Base-by-base conservation (phyloP, 2,797 vertebrate genomes). In the Leptoclinus maculatus region DNA sequence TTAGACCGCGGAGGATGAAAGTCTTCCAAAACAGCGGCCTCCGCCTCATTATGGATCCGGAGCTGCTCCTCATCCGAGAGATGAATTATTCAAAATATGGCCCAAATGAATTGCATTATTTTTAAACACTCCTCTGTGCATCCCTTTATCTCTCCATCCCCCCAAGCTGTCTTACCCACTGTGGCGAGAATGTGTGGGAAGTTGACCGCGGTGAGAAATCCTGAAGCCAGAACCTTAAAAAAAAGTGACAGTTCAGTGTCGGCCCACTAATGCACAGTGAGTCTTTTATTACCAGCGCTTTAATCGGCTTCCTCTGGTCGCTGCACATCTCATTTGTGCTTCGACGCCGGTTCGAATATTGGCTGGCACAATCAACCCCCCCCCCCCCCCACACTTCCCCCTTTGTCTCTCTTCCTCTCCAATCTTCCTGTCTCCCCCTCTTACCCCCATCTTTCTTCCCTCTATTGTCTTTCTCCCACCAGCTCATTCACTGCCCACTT, bases 51-150 rank as follows among this genome's bases (percentile, higher is more conserved):
- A 92, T 59, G 76, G 85, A 85, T 78, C 88, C 83, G 60, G 74
- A 87, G 75, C 78, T 71, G 64, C 80, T 78, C 84, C 67, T 89
- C 77, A 83, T 87, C 65, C 83, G 45, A 21, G 69, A 75, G 77
- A 89, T 93, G 82, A 91, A 93, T 93, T 86, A 93, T 93, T 94
- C 84, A 92, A 71, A 91, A 86, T 84, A 72, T 69, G 78, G 74
- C 74, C 82, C 80, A 87, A 88, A 91, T 91, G 88, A 92, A 93
- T 91, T 72, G 84, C 90, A 81, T 87, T 90, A 60, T 51, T 76
- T 23, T 72, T 86, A 79, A 79, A 86, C 83, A n/a, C n/a, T n/a
- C 81, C 76, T 83, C 23, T 7, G 32, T 80, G 70, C 25, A 39
- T 78, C 57, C 76, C 86, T 89, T 91, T 63, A 80, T 89, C 74